Conservation (phyloP, 2,888 invertebrate species). For the Drosophila lutescens region DNA sequence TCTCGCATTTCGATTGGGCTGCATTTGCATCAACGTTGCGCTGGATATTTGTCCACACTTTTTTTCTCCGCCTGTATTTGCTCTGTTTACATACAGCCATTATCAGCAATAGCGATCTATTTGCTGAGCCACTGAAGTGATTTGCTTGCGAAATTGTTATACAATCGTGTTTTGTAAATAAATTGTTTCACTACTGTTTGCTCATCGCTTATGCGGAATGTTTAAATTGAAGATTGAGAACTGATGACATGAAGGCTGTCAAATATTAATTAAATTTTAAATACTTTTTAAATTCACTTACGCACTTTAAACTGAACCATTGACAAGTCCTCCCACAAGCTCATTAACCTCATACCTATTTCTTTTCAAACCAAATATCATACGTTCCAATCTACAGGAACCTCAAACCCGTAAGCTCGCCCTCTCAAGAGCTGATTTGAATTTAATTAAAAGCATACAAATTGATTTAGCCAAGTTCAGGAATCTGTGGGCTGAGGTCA, state of each 20-base stretch:
- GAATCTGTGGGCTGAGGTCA: slow-evolving; percentile 44
- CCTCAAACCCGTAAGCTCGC: slow-evolving; percentile 1
- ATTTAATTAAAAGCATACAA: slow-evolving; percentile 75
- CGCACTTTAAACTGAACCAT: neutral
- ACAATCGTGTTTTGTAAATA: slow-evolving; percentile 31
- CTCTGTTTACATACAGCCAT: slow-evolving; percentile 53
- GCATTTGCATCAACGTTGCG: slow-evolving; percentile 51
- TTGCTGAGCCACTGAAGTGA: slow-evolving; percentile 42
- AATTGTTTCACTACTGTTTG: slow-evolving; percentile 30
- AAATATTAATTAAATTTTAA: neutral
- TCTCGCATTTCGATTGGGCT: slow-evolving; percentile 19
- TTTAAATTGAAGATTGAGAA: slow-evolving; percentile 1
- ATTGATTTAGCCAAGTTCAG: slow-evolving; percentile 62
- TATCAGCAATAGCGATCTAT: slow-evolving; percentile 51
- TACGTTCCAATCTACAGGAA: slow-evolving; percentile 17
- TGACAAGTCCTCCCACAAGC: neutral
- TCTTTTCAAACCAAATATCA: slow-evolving; percentile 32
- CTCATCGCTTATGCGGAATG: slow-evolving; percentile 10
- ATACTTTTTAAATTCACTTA: neutral
- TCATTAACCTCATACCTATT: slow-evolving; percentile 21
- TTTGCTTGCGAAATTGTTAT: slow-evolving; percentile 38
- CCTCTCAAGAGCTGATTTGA: slow-evolving; percentile 61
- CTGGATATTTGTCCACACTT: slow-evolving; percentile 48
- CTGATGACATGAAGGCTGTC: neutral
- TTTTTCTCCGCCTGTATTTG: slow-evolving; percentile 41